Percentiles rank a stretch among this genome's conserved stretches.
Evolutionary conservation across 2,888 invertebrate genomes (phyloP).

Genomic region (Temnothorax ravouxi): DNA sequence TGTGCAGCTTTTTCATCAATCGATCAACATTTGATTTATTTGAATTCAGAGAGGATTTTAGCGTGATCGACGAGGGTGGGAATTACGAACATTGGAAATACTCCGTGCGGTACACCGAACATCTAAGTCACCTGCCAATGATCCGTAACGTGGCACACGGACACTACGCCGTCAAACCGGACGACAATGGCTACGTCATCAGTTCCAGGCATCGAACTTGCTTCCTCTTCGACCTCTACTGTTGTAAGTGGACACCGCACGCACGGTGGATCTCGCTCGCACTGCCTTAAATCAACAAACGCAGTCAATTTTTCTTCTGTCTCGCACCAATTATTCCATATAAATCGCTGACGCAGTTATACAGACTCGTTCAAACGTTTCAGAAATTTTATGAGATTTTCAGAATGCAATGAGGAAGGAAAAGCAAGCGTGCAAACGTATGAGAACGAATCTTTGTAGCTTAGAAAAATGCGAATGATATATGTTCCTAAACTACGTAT

Average conservation of each 20-base stretch:
- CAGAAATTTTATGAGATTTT: background rate
- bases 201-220: conserved; percentile 90
- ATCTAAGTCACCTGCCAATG: conserved; percentile 89
- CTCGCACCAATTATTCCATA: background rate
- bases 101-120: conserved; percentile 89
- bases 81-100: conserved; percentile 91
- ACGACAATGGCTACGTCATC: conserved; percentile 87
- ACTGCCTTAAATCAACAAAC: background rate
- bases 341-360: background rate
- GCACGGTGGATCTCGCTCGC: background rate
- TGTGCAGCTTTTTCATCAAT: background rate
- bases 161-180: conserved; percentile 88
- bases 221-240: conserved; percentile 87
- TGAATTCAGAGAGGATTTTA: conserved; percentile 88
- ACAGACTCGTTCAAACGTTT: background rate
- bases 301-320: background rate
- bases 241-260: conserved; percentile 88
- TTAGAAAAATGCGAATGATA: background rate
- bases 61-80: conserved; percentile 89
- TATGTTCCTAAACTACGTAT: background rate
- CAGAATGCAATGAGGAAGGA: background rate
- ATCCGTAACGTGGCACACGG: conserved; percentile 88
- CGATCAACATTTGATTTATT: background rate
- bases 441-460: background rate
- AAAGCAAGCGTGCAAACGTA: background rate